phyloP scores from a whole-genome alignment of 2,797 vertebrate species.

The Fundulus diaphanus region DNA sequence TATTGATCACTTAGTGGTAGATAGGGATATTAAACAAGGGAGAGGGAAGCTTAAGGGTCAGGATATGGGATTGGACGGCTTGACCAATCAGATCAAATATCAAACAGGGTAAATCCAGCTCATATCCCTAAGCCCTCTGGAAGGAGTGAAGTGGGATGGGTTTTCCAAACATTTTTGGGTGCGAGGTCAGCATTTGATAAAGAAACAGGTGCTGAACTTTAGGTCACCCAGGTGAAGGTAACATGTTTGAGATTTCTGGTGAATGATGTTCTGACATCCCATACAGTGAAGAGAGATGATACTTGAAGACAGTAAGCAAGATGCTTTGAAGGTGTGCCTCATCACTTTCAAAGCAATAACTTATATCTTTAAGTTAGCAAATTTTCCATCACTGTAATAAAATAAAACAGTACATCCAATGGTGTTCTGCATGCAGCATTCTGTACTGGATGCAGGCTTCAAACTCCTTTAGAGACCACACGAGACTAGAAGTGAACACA shows the following conservation, averaged over 20 bases:
- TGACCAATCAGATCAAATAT: constrained; percentile 75
- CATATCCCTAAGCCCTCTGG: constrained; percentile 56
- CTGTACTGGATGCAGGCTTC: too few relatives aligned
- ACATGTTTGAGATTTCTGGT: background rate
- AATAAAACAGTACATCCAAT: too few relatives aligned
- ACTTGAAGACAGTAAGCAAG: background rate
- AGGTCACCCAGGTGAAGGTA: background rate
- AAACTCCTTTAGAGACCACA: too few relatives aligned
- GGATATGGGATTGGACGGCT: constrained; percentile 33
- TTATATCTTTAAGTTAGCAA: too few relatives aligned
- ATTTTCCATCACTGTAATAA: too few relatives aligned
- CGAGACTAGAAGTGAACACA: too few relatives aligned
- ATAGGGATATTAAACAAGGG: background rate
- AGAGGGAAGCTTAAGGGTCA: constrained; percentile 9
- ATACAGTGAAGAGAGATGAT: background rate
- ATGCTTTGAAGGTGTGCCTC: too few relatives aligned
- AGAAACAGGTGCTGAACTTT: constrained; percentile 14
- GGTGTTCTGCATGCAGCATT: too few relatives aligned
- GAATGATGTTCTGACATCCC: background rate
- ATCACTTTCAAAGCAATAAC: too few relatives aligned
- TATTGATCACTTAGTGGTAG: constrained; percentile 55
- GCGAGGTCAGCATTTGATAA: constrained; percentile 21
- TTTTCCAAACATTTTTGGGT: constrained; percentile 44
- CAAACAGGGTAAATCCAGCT: constrained; percentile 64
- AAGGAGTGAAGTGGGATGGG: constrained; percentile 59